Conservation (phyloP, 2,888 invertebrate species). For the Caenorhabditis sp. region DNA sequence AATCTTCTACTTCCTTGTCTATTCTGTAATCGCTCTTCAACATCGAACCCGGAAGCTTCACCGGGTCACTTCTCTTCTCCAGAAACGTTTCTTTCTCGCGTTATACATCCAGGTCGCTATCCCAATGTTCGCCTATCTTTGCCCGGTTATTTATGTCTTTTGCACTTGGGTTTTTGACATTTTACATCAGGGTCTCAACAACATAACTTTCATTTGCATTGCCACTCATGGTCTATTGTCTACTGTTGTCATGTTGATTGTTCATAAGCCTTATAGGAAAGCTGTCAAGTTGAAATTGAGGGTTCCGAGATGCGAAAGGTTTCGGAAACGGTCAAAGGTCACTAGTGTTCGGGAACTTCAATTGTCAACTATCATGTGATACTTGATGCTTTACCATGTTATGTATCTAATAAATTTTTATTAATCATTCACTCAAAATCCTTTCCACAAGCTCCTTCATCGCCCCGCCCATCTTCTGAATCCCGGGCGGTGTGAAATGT, state of each 20-base stretch:
- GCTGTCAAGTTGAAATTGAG: not conserved
- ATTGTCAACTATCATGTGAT: constrained; percentile 24
- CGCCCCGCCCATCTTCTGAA: too few relatives aligned
- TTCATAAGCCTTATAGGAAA: constrained; percentile 45
- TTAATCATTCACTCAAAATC: too few relatives aligned
- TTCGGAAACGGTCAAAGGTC: constrained; percentile 26
- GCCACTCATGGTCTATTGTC: constrained; percentile 38
- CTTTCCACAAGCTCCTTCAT: too few relatives aligned
- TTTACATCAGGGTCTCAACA: constrained; percentile 34
- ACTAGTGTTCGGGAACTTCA: constrained; percentile 26
- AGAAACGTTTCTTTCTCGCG: constrained; percentile 29
- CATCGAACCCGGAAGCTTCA: constrained; percentile 27
- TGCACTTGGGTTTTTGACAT: constrained; percentile 35
- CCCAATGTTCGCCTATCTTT: constrained; percentile 38
- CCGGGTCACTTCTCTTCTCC: constrained; percentile 37
- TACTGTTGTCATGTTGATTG: constrained; percentile 29
- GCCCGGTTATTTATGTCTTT: constrained; percentile 41
- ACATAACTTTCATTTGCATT: constrained; percentile 43
- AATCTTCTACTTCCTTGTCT: constrained; percentile 24
- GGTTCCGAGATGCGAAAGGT: constrained; percentile 15
- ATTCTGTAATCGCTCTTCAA: constrained; percentile 29
- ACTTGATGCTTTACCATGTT: too few relatives aligned
- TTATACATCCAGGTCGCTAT: constrained; percentile 37
- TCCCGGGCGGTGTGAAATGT: too few relatives aligned
- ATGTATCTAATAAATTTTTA: too few relatives aligned